Conservation (phyloP, 1,140 invertebrate genomes). For the Sogatella furcifera region DNA sequence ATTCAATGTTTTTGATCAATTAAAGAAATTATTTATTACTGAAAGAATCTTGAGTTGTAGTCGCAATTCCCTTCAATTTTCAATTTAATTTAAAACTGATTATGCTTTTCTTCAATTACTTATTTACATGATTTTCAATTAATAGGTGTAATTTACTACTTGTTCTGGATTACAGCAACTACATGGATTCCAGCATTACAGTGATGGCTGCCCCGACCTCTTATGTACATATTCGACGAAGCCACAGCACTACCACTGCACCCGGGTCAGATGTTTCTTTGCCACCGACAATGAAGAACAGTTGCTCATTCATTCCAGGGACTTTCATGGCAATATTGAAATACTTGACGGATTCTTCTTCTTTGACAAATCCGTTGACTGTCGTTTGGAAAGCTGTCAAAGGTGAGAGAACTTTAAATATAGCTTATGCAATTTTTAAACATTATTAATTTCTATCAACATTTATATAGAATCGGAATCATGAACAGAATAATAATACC, state of each 20-base stretch:
- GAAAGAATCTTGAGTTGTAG: too few species aligned
- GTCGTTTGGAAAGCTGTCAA: constrained; percentile 52
- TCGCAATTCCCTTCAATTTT: too few species aligned
- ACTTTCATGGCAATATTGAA: constrained; percentile 73
- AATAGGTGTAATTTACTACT: background rate
- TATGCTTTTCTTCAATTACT: too few species aligned
- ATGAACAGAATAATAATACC: too few species aligned
- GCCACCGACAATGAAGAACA: constrained; percentile 55
- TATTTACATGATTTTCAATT: too few species aligned
- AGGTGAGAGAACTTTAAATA: constrained; percentile 29
- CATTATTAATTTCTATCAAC: too few species aligned
- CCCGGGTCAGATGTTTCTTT: constrained; percentile 59
- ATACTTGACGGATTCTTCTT: constrained; percentile 73
- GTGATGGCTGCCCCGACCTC: constrained; percentile 50
- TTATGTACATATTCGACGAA: constrained; percentile 45
- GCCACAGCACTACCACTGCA: constrained; percentile 62
- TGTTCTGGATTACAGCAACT: constrained; percentile 34
- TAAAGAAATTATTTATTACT: too few species aligned
- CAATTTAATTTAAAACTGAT: too few species aligned
- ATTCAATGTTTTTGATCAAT: too few species aligned
- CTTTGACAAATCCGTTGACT: constrained; percentile 68
- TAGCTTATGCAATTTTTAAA: too few species aligned
- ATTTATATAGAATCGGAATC: too few species aligned
- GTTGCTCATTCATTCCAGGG: constrained; percentile 58
- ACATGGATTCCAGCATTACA: constrained; percentile 46